phyloP scores from a whole-genome alignment of 2,797 vertebrate genomes.

The Trachops cirrhosus region DNA sequence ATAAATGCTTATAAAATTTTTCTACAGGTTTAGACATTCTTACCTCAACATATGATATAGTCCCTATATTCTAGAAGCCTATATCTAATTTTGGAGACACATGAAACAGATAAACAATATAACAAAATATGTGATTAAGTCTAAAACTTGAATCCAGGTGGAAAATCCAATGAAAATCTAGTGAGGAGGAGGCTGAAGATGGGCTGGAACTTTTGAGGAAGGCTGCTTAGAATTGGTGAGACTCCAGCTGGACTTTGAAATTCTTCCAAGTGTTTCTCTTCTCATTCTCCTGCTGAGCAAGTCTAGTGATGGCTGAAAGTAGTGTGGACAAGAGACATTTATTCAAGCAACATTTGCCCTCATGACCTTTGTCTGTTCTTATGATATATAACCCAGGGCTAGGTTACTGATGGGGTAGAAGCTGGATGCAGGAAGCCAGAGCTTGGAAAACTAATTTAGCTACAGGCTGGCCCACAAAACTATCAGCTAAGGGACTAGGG shows the following conservation, averaged over 20 bases:
- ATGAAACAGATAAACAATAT: neutral
- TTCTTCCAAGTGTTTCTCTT: neutral
- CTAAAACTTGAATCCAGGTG: neutral
- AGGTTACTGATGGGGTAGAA: neutral
- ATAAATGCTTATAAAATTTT: neutral
- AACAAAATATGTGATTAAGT: neutral
- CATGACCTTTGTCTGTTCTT: neutral
- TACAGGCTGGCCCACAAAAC: neutral
- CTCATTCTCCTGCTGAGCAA: neutral
- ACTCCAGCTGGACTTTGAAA: neutral
- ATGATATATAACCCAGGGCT: too few relatives aligned
- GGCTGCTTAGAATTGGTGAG: neutral
- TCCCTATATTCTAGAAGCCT: neutral
- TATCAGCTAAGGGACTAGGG: neutral
- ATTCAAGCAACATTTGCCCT: neutral
- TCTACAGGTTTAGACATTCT: neutral
- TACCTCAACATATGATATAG: neutral
- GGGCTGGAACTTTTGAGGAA: neutral
- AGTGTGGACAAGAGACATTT: neutral
- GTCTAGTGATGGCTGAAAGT: neutral
- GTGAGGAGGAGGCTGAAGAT: neutral
- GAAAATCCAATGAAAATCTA: neutral
- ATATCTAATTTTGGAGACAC: neutral
- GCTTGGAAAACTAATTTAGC: neutral
- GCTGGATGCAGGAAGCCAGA: neutral